Conservation (phyloP, 2,113 vertebrate genomes). For the Sturnira hondurensis region DNA sequence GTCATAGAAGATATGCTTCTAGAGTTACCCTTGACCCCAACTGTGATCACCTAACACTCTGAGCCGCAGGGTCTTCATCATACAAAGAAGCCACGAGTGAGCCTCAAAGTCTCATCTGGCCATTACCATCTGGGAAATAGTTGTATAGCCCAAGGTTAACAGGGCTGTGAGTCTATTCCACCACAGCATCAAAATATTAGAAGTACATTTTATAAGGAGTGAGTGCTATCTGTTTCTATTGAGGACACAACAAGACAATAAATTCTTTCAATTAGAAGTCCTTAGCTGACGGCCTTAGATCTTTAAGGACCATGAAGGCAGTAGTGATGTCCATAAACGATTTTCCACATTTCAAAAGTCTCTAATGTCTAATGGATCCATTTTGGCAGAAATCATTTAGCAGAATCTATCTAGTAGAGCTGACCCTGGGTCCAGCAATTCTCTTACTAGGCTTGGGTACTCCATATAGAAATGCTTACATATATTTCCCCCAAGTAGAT, state of each 20-base stretch:
- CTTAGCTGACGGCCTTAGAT: background rate
- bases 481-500: background rate
- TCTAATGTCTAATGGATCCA: background rate
- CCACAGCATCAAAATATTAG: background rate
- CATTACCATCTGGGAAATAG: background rate
- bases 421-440: background rate
- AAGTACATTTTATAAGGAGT: background rate
- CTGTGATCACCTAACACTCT: background rate
- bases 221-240: background rate
- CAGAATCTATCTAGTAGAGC: slow-evolving; percentile 3
- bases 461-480: background rate
- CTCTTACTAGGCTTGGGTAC: background rate
- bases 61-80: background rate
- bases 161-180: background rate
- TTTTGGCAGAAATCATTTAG: background rate
- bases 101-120: background rate
- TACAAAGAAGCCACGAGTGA: background rate
- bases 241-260: background rate
- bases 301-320: background rate
- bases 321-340: background rate
- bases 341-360: slow-evolving; percentile 24
- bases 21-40: background rate
- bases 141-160: background rate
- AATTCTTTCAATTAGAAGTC: background rate
- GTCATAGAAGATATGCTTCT: background rate